Conservation (phyloP, 1,140 invertebrate species). For the Plutomurus gul region DNA sequence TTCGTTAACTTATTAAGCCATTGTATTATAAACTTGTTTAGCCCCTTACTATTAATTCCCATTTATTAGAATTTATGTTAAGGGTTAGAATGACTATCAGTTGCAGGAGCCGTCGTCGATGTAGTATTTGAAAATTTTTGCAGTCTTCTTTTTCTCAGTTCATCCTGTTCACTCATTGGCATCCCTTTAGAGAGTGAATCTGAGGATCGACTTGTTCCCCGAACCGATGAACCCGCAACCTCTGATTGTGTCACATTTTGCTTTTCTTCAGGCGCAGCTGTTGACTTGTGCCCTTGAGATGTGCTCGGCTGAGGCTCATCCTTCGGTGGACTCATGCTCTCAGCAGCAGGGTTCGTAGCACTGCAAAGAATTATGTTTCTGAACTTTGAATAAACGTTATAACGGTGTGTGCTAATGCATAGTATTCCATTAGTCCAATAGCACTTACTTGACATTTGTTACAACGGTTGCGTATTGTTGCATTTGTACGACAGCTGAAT, state of each 20-base stretch:
- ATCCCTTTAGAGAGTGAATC: neutral
- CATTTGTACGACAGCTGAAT: constrained; percentile 86
- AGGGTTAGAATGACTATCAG: neutral
- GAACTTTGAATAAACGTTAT: neutral
- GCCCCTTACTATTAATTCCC: too few species aligned
- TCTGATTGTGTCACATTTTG: neutral
- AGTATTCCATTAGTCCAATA: neutral
- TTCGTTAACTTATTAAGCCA: too few species aligned
- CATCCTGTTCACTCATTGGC: constrained; percentile 51
- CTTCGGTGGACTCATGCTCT: neutral
- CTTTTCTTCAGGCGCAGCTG: neutral
- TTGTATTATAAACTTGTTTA: too few species aligned
- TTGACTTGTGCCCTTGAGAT: neutral
- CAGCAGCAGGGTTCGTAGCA: neutral
- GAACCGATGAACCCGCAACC: neutral
- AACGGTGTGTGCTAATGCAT: too few species aligned
- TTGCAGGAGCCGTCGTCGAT: neutral
- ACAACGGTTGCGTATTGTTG: constrained; percentile 79
- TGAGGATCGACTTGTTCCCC: constrained; percentile 5
- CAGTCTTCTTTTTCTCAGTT: constrained; percentile 69
- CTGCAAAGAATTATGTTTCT: neutral
- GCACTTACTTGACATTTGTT: constrained; percentile 41
- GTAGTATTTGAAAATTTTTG: constrained; percentile 64
- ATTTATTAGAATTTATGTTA: neutral
- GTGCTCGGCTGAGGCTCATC: neutral